Conservation (phyloP, 2,888 invertebrate species). For the Petrolisthes cinctipes region DNA sequence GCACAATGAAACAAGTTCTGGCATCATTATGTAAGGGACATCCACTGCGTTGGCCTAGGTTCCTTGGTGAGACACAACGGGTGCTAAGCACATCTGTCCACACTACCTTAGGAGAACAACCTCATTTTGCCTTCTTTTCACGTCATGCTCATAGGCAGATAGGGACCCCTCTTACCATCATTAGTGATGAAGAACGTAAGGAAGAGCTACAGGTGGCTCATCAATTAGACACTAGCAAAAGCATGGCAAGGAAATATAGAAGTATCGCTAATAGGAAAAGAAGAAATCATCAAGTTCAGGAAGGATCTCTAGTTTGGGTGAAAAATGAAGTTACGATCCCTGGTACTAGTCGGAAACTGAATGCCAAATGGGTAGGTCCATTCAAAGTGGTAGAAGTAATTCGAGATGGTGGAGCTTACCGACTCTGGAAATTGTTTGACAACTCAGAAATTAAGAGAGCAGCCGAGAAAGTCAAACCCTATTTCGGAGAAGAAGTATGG, state of each 20-base stretch:
- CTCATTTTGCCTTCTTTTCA: slow-evolving; percentile 3
- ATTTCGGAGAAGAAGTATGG: background rate
- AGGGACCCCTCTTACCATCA: background rate
- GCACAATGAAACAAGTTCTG: background rate
- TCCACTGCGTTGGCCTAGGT: slow-evolving; percentile 18
- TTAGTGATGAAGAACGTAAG: background rate
- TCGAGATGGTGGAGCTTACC: background rate
- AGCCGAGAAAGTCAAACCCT: background rate
- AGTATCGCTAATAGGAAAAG: background rate
- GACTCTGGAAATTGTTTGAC: background rate
- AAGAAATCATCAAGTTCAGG: background rate
- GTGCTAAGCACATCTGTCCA: background rate
- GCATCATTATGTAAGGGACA: background rate
- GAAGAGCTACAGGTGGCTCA: background rate
- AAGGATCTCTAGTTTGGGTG: background rate
- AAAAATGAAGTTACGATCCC: background rate
- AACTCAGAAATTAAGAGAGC: background rate
- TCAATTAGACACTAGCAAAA: background rate
- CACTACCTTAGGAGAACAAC: background rate
- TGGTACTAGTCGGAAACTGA: background rate
- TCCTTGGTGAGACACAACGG: background rate
- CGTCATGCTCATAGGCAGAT: background rate
- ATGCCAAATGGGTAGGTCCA: background rate
- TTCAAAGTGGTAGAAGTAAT: background rate
- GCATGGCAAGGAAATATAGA: background rate